These are phyloP conservation scores for Caenorhabditis doughertyi DNA, from an alignment of 2,888 invertebrate species.

Conservation along the genomic window DNA sequence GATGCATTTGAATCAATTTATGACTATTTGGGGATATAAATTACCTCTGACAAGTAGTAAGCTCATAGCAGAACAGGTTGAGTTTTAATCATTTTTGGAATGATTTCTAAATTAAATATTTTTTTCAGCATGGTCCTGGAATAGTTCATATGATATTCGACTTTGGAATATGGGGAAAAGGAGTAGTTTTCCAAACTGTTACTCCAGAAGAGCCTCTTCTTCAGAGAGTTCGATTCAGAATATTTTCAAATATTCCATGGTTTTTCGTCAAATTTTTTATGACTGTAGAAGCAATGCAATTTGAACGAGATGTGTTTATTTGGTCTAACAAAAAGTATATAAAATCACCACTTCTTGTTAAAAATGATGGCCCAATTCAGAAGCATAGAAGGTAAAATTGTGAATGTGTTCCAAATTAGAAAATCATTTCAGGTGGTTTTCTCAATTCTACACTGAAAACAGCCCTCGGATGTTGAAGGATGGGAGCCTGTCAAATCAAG, in stretches of 20 bases:
- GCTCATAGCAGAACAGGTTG: constrained; percentile 75
- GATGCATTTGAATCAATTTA: constrained; percentile 86
- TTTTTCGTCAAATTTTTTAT: constrained; percentile 87
- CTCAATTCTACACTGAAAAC: constrained; percentile 90
- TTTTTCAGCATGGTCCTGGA: constrained; percentile 87
- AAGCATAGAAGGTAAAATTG: constrained; percentile 81
- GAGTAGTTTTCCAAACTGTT: constrained; percentile 88
- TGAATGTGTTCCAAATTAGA: too few species aligned
- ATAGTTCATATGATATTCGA: constrained; percentile 88
- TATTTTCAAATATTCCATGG: constrained; percentile 88
- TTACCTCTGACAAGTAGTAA: constrained; percentile 73
- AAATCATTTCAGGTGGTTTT: constrained; percentile 88
- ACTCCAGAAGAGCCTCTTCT: constrained; percentile 89
- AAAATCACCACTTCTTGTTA: constrained; percentile 88
- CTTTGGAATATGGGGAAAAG: constrained; percentile 85
- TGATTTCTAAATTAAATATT: not conserved
- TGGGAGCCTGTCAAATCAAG: constrained; percentile 69
- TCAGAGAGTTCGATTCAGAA: constrained; percentile 89
- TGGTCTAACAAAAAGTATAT: constrained; percentile 92
- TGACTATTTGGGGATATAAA: constrained; percentile 68
- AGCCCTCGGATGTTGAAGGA: constrained; percentile 84
- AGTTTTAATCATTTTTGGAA: not conserved
- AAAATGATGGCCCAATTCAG: constrained; percentile 88
- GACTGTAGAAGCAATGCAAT: constrained; percentile 87
- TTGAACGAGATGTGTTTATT: constrained; percentile 90